Base-by-base conservation (phyloP, 2,888 invertebrate genomes). In the Lasius platythorax region DNA sequence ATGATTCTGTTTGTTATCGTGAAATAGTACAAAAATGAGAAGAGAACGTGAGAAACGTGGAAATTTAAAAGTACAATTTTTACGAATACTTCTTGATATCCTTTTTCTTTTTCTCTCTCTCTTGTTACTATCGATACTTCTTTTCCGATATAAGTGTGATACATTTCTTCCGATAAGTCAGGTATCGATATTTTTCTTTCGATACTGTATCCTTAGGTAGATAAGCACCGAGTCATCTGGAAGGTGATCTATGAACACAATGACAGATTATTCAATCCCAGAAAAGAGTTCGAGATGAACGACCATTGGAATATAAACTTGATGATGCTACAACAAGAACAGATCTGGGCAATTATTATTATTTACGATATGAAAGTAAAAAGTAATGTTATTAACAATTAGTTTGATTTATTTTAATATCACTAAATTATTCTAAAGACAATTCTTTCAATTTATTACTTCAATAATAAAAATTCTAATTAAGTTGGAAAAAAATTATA, bases 221-320 rank as follows among this genome's bases (percentile, higher is more conserved):
- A 81, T 72, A 81, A 81, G 58, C 70, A 79, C 70, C 68, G 79
- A 68, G 79, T 12, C 79, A 81, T 81, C 79, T 23, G 70, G 78
- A 76, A 76, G 78, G 67, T 78, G 78, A 81, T 70, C 79, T 81
- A 81, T 70, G 79, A 81, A 81, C 79, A 81, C n/a, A 81, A 63
- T 61, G 79, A 70, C 61, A 61, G 46, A 28, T 81, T 72, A 81
- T 72, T 70, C 46, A 81, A 81, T 81, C 61, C 61, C 61, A 72
- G 63, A 37, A 81, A 46, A 79, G 61, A 70, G 46, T 61, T 50
- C 33, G 61, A 81, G 37, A 46, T 70, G 70, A 79, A 72, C 61
- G 72, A 72, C 61, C 70, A 72, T 70, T 58, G 37, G 61, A 78
- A 67, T 78, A 53, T 76, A 56, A 78, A 67, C 56, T 23, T 43